phyloP scores from a whole-genome alignment of 2,888 invertebrate species.

The Lordiphosa andalusiaca region DNA sequence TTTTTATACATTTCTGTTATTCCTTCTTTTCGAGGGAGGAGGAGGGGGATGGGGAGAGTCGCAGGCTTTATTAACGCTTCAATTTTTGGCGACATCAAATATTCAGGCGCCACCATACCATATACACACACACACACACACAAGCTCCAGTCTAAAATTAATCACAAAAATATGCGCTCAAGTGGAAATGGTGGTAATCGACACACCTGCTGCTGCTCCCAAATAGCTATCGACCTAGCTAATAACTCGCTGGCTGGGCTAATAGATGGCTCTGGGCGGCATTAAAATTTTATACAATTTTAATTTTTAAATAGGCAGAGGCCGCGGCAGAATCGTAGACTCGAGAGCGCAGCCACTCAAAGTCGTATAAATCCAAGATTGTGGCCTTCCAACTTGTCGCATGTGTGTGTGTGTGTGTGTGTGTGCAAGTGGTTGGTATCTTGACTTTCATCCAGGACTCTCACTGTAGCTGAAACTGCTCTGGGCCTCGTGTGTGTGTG shows the following conservation, averaged over 20 bases:
- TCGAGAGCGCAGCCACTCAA: slow-evolving; percentile 51
- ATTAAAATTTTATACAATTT: slow-evolving; percentile 68
- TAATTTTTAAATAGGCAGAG: slow-evolving; percentile 68
- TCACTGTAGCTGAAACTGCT: slow-evolving; percentile 27
- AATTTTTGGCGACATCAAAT: slow-evolving; percentile 43
- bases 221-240: slow-evolving; percentile 42
- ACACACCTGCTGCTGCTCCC: slow-evolving; percentile 21
- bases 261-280: slow-evolving; percentile 42
- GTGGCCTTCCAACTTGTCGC: slow-evolving; percentile 70
- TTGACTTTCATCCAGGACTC: slow-evolving; percentile 67
- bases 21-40: slow-evolving; percentile 7
- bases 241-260: slow-evolving; percentile 54
- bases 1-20: not conserved
- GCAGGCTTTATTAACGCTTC: slow-evolving; percentile 33
- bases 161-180: slow-evolving; percentile 63
- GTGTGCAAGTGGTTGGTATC: slow-evolving; percentile 48
- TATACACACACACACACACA: slow-evolving; percentile 9
- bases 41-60: too few species aligned
- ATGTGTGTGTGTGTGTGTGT: slow-evolving; percentile 58
- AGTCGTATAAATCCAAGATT: slow-evolving; percentile 72
- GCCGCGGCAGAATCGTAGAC: slow-evolving; percentile 29
- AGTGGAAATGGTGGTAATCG: slow-evolving; percentile 63
- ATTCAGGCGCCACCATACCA: slow-evolving; percentile 39
- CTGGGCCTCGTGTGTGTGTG: slow-evolving; percentile 40
- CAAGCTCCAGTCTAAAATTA: slow-evolving; percentile 52